Conservation (phyloP, 2,797 vertebrate species). For the Loris lydekkerianus region DNA sequence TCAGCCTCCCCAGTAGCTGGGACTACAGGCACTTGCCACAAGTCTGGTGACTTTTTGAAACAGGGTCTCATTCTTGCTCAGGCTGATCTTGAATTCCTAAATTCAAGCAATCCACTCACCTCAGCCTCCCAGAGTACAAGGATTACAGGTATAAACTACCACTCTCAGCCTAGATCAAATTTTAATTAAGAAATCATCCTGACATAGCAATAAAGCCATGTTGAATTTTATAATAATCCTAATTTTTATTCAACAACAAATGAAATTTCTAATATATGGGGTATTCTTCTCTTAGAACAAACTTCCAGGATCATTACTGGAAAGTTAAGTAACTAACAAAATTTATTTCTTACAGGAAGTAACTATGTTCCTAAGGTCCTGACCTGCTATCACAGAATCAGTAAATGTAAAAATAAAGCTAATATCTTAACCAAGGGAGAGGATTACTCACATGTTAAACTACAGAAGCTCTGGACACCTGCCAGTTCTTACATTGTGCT, state of each 20-base stretch:
- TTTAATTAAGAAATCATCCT: neutral
- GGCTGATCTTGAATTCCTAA: too few species aligned
- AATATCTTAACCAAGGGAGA: conserved; percentile 44
- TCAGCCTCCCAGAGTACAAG: too few species aligned
- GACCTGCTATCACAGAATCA: neutral
- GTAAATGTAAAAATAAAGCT: neutral
- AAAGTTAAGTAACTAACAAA: conserved; percentile 37
- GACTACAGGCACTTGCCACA: too few species aligned
- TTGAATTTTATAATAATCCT: conserved; percentile 17
- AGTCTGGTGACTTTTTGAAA: too few species aligned
- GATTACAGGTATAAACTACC: too few species aligned
- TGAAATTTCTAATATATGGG: neutral
- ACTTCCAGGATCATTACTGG: neutral
- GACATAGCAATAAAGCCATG: neutral
- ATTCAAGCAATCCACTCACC: too few species aligned
- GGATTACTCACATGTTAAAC: conserved; percentile 12
- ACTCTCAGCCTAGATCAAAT: neutral
- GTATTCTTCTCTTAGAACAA: conserved; percentile 33
- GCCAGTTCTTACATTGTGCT: conserved; percentile 53
- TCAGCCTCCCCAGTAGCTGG: too few species aligned
- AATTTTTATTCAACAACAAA: conserved; percentile 15
- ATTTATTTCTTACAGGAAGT: conserved; percentile 24
- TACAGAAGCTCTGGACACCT: neutral
- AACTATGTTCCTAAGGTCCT: neutral
- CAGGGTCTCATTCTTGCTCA: too few species aligned